Percentiles rank a stretch among this genome's conserved stretches.
phyloP scores from a whole-genome alignment of 2,797 vertebrate species.

The Esox masquinongy region DNA sequence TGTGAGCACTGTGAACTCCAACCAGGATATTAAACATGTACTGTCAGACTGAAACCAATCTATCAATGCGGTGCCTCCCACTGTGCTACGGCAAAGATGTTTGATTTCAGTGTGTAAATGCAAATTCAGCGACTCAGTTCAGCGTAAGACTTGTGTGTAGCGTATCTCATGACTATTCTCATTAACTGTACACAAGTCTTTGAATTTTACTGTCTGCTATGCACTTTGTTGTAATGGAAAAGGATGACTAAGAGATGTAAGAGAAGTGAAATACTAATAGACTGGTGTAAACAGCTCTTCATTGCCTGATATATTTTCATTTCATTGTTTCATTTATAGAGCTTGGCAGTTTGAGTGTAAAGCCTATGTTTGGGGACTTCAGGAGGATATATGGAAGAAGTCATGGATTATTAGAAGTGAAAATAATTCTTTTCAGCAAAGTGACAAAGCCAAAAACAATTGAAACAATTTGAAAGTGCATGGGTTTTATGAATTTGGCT shows the following conservation, averaged over 20 bases:
- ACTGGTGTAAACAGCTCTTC: conserved; percentile 37
- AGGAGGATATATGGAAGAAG: conserved; percentile 14
- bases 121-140: conserved; percentile 34
- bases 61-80: conserved; percentile 30
- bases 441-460: background rate
- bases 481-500: background rate
- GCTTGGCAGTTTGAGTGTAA: conserved; percentile 14
- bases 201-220: conserved; percentile 44
- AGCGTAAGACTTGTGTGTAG: conserved; percentile 23
- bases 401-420: background rate
- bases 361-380: conserved; percentile 26
- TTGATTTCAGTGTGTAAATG: conserved; percentile 42
- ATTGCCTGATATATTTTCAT: conserved; percentile 40
- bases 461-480: background rate
- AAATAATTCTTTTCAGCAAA: background rate
- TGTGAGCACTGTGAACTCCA: background rate
- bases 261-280: conserved; percentile 51
- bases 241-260: conserved; percentile 49
- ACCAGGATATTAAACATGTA: conserved; percentile 12
- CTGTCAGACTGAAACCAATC: conserved; percentile 24
- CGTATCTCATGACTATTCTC: conserved; percentile 15
- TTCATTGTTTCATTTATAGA: conserved; percentile 49
- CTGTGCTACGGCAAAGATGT: conserved; percentile 24
- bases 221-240: conserved; percentile 69
- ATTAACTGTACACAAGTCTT: conserved; percentile 4